Conservation (phyloP, 1,140 invertebrate species). For the Hycleus cichorii region DNA sequence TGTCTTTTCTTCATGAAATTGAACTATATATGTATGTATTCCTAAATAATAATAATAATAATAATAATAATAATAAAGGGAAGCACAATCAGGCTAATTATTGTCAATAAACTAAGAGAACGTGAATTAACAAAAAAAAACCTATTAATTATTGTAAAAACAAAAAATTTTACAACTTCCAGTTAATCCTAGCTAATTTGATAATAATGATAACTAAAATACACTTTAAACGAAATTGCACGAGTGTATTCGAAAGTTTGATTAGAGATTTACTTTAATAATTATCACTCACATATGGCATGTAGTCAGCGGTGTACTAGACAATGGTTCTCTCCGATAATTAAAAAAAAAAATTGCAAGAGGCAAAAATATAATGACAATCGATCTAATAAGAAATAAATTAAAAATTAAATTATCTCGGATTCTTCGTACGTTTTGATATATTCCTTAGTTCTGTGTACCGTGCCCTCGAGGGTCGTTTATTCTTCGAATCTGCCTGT, state of each 20-base stretch:
- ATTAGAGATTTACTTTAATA: neutral
- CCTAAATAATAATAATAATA: neutral
- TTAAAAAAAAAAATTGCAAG: too few species aligned
- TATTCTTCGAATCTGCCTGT: conserved; percentile 15
- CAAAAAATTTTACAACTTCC: too few species aligned
- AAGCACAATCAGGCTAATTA: neutral
- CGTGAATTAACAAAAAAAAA: too few species aligned
- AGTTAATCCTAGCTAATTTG: neutral
- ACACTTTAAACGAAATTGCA: conserved; percentile 2
- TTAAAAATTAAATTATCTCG: conserved; percentile 17
- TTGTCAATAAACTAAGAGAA: too few species aligned
- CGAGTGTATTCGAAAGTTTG: neutral
- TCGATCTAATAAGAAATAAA: too few species aligned
- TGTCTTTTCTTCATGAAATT: too few species aligned
- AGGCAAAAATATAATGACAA: too few species aligned
- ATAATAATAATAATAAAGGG: neutral
- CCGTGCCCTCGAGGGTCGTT: conserved; percentile 26
- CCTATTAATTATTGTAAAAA: too few species aligned
- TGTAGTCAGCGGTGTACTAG: neutral
- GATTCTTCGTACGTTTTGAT: conserved; percentile 16
- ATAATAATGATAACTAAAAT: neutral
- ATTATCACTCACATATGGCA: conserved; percentile 4
- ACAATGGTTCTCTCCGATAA: too few species aligned
- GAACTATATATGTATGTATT: neutral
- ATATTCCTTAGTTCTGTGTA: conserved; percentile 33